Evolutionary conservation across 2,888 invertebrate species (phyloP), one percentile per base, ranked within the genome.

Genomic region (Actias luna): DNA sequence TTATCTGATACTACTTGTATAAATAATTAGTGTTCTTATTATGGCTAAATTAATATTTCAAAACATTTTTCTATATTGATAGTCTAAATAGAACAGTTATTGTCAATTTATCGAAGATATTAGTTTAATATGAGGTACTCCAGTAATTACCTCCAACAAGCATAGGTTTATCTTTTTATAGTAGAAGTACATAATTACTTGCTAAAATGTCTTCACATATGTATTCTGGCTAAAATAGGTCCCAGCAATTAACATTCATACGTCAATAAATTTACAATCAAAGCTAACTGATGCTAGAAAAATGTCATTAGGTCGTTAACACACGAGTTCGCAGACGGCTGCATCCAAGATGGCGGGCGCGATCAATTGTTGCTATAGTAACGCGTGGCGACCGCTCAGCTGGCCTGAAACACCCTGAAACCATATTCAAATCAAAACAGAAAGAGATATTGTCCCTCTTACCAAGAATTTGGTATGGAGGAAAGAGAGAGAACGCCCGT

Each of bases 311-410:
- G 39, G 39, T 42, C 29, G 61, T 42, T 39, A 42, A 62, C 61
- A 62, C 61, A 62, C 58, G 52, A 35, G 75, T 79, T 79, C 77
- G 82, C 88, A 89, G 89, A 88, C 88, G 85, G 76, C 83, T 90
- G 90, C 88, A 89, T 84, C 75, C 85, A 91, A 90, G 74, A 90
- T 89, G 89, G 87, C 87, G 81, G 71, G 71, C 63, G 66, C 89
- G 89, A 91, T 91, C 91, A 91, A 91, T 91, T 88, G 90, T 88
- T 70, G 70, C 86, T 86, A 88, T 89, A 81, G 78, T 73, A 84
- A 90, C 89, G 91, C 89, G 89, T 90, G 84, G 76, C 70, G 73
- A 64, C 71, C 77, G 75, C 83, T 84, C 86, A 87, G 87, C 86
- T 86, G 86, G 73, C 77, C 79, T 84, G 81, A 80, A 85, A 82